Evolutionary conservation across 2,113 vertebrate species (phyloP).

Genomic region (Thinocorus orbignyianus): DNA sequence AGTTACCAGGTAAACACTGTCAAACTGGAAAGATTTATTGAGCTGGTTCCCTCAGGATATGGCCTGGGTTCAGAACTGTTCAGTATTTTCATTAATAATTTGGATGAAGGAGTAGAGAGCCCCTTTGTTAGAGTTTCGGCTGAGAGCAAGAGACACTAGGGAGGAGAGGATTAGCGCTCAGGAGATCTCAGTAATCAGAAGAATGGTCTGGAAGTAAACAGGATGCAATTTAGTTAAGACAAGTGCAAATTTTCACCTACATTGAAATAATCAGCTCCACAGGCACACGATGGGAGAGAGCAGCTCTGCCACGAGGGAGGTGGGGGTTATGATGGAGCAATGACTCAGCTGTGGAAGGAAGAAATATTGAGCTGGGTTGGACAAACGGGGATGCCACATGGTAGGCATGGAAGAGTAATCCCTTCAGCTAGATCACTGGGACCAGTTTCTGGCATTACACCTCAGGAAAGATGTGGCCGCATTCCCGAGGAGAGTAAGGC

Average conservation of each 20-base stretch:
- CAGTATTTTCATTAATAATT: conserved; percentile 10
- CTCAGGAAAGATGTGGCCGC: background rate
- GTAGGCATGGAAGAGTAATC: rapidly evolving
- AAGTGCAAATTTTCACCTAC: background rate
- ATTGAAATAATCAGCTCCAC: background rate
- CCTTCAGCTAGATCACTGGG: background rate
- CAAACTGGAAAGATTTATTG: background rate
- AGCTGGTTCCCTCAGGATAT: background rate
- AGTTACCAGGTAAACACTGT: background rate
- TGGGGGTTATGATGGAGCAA: background rate
- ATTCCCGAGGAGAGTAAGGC: background rate
- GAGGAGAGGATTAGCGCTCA: background rate
- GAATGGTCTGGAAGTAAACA: conserved; percentile 1
- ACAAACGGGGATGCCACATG: rapidly evolving
- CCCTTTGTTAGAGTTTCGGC: background rate
- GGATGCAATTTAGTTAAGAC: background rate
- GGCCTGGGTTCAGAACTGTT: background rate
- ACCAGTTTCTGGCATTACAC: background rate
- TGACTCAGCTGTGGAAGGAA: background rate
- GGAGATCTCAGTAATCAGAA: conserved; percentile 18
- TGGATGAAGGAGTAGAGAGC: background rate
- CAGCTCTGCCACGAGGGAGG: background rate
- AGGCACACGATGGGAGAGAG: background rate
- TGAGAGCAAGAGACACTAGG: background rate
- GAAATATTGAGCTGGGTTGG: background rate